Evolutionary conservation across 1,140 invertebrate genomes (phyloP), one percentile per base, ranked within the genome.

Genomic region (Calosoma granatense): DNA sequence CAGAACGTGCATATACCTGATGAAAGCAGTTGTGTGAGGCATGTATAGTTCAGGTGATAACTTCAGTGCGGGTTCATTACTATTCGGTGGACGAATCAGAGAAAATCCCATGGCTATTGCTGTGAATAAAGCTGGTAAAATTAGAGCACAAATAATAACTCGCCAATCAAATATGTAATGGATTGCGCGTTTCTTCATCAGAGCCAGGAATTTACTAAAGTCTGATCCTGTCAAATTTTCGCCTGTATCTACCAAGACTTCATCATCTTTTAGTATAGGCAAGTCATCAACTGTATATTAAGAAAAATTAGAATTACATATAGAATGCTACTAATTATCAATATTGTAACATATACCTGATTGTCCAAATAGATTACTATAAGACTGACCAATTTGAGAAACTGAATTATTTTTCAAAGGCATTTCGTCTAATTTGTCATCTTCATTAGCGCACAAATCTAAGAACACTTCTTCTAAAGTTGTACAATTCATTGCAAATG

Each of bases 31-130:
- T 1, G 71, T 67, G 36, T 73, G 70, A 3, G 71, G 66, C 15
- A 72, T 61, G 61, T 84, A 85, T 1, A 84, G 64, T 1, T 72
- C 64, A 0, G 74, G 72, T n/a, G 67, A 70, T 0, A 85, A 66
- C 21, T 68, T 67, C 15, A 84, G 63, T 0, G 77, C 60, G 9
- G 78, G 70, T 60, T 84, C 81, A 56, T 78, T 76, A 65, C 79
- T 78, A 19, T 78, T 78, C n/a, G 82, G 81, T 22, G 83, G 77
- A 1, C 82, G 73, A 60, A 83, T 78, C 61, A 78, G 75, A 22
- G 82, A 80, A 69, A 84, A 85, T 55, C 76, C 82, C 82, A 85
- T 85, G 21, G 82, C 81, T 14, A 80, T 67, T 1, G 78, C 70
- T 51, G 84, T 80, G 66, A 84, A 84, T 47, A 84, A 59, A 0